Base-by-base conservation (phyloP, 2,888 invertebrate genomes). In the Drosophila colorata region DNA sequence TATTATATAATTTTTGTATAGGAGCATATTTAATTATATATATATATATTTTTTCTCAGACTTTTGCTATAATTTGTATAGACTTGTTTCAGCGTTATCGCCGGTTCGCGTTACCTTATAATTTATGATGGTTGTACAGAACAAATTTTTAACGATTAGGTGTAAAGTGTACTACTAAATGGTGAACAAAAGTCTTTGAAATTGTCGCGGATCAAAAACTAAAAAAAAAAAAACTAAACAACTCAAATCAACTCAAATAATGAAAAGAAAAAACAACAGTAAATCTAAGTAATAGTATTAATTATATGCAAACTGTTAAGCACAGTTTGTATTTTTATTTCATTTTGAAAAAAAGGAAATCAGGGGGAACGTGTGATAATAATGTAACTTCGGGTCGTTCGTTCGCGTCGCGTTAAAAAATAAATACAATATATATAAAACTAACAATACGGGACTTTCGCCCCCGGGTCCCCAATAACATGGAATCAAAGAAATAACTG, bases 391-490 rank as follows among this genome's bases (percentile, higher is more conserved):
- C 85, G 85, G 85, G 88, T 91, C 90, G 90, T 87, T 85, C 88
- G 88, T 88, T 87, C 87, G 89, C 88, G 90, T 90, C 91, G 92
- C 90, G 91, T 72, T 79, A 74, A 78, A 83, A 82, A 57, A 60
- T 55, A 18, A 47, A 60, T 47, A 66, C 40, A 35, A 53, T 52
- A 59, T 59, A 73, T 53, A 58, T 61, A 69, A 46, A 68, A 78
- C 49, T 76, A 76, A 72, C 57, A 76, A 60, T 44, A 78, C 80
- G 82, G 88, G 91, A 90, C 90, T 88, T 90, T 90, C 92, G 92
- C 92, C 92, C 91, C 92, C 90, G 83, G 84, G 89, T 92, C 89
- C 86, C 86, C 90, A 90, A 88, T 80, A 76, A 70, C 46, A 69
- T 70, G 44, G 64, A 49, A 68, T 58, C 55, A 64, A 72, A 49